Conservation (phyloP, 1,140 invertebrate genomes). For the Globodera ellingtonae region DNA sequence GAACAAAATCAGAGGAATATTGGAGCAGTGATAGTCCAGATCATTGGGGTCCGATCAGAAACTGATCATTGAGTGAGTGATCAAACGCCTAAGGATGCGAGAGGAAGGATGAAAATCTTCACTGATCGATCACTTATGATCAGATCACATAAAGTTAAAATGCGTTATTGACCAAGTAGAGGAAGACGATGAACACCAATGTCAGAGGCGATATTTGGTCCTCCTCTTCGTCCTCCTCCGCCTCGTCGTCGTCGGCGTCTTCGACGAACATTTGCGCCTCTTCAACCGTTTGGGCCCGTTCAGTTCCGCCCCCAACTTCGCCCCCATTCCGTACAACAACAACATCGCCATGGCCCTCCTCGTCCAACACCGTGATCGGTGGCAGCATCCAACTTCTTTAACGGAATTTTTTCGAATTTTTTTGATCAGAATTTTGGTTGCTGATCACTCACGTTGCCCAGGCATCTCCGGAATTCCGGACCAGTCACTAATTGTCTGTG, state of each 20-base stretch:
- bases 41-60: too few relatives aligned
- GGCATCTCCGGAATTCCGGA: too few relatives aligned
- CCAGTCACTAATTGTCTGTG: too few relatives aligned
- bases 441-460: neutral
- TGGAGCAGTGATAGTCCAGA: too few relatives aligned
- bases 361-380: conserved; percentile 23
- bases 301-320: too few relatives aligned
- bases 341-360: conserved; percentile 7
- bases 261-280: neutral
- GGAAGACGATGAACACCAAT: conserved; percentile 52
- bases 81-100: too few relatives aligned
- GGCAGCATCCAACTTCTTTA: conserved; percentile 14
- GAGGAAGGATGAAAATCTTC: too few relatives aligned
- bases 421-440: neutral
- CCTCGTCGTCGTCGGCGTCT: conserved; percentile 17
- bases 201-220: conserved; percentile 49
- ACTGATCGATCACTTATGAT: too few relatives aligned
- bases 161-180: conserved; percentile 43
- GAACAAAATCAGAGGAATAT: too few relatives aligned
- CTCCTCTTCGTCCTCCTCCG: conserved; percentile 36
- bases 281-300: neutral
- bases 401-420: neutral
- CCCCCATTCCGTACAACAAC: neutral
- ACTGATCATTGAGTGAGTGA: too few relatives aligned
- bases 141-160: too few relatives aligned